Evolutionary conservation across 2,888 invertebrate genomes (phyloP), one percentile per base, ranked within the genome.

Genomic region (Scaptomyza polygonia): DNA sequence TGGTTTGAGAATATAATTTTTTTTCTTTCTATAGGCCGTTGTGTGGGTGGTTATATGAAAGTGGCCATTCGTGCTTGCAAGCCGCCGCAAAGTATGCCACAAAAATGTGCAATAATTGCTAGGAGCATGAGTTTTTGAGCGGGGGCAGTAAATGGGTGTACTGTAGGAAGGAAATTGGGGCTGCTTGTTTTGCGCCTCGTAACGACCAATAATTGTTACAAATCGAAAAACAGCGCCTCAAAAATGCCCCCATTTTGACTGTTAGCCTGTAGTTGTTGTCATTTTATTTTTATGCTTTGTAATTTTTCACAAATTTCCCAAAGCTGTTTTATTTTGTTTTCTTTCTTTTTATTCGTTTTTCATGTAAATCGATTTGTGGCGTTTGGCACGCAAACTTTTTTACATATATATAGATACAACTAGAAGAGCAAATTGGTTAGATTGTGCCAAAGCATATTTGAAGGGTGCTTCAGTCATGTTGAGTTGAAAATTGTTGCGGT

Each of bases 151-250:
- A 16, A 14, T 14, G 48, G n/a, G 25, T 0, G 3, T 25, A 5
- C 54, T 62, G 67, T 55, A 73, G 44, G n/a, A 48, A 72, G 72
- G 58, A 73, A 74, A 73, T 70, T 70, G 64, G 61, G 59, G 56
- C 64, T 49, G 56, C 71, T 68, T 72, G 63, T 67, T 71, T 77
- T 72, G 65, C 53, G 73, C 64, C 72, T 59, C 49, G 65, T 65
- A 78, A 73, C 78, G 67, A 78, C 78, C 78, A 76, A 82, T 81
- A 81, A 79, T 80, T 79, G 73, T 69, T 71, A 78, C 76, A 79
- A 81, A 81, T 81, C 79, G 79, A 81, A 79, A 69, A 69, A 61
- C 70, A 69, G 53, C 68, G 62, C 72, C 62, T 73, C 70, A 40
- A 70, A 73, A 73, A 58, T 68, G 67, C 48, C 56, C 56, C 55